Base-by-base conservation (phyloP, 1,140 invertebrate genomes). In the Achatina immaculata region DNA sequence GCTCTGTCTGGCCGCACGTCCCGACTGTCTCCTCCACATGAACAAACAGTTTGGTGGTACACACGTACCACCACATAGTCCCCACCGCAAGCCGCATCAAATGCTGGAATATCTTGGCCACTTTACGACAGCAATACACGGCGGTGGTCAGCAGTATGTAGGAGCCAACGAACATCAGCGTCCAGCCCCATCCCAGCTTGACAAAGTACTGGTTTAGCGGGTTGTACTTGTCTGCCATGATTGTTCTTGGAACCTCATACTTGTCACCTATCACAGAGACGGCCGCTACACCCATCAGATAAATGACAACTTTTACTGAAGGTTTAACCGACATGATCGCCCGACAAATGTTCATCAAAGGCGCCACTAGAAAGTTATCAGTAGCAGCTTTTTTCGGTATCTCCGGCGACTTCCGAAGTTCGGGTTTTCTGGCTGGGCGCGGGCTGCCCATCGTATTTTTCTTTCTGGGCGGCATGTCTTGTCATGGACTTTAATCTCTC, bases 121-220 rank as follows among this genome's bases (percentile, higher is more conserved):
- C 93, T 81, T 95, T 94, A 0, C 96, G 96, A 89, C 95, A 96
- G 84, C 95, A 96, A 81, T 96, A 94, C 0, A 95, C 95, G 78
- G 94, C 95, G 19, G 95, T 95, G 7, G 97, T 96, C 43, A 98
- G 90, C 1, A 94, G 90, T 24, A 98, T 92, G 92, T 96, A 98
- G 21, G 95, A 94, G 21, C 95, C 92, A 0, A 95, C 93, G 31
- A 96, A 90, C n/a, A 94, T 89, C 73, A 98, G 89, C 36, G 97
- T 95, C 97, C 97, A 98, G 78, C 95, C 96, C 97, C 97, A 99
- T 69, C 96, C 96, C 87, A 97, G 94, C 90, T 98, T 98, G 0
- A 98, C 96, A 91, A 99, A 98, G 88, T 95, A 97, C 82, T 94
- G 92, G 91, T 99, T 99, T 24, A 98, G 94, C 40, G 97, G 88